Percentiles rank a stretch among this genome's conserved stretches.
These are phyloP conservation scores for Cryptophagus acutangulus DNA, from an alignment of 2,888 invertebrate species.

Conservation along the genomic window DNA sequence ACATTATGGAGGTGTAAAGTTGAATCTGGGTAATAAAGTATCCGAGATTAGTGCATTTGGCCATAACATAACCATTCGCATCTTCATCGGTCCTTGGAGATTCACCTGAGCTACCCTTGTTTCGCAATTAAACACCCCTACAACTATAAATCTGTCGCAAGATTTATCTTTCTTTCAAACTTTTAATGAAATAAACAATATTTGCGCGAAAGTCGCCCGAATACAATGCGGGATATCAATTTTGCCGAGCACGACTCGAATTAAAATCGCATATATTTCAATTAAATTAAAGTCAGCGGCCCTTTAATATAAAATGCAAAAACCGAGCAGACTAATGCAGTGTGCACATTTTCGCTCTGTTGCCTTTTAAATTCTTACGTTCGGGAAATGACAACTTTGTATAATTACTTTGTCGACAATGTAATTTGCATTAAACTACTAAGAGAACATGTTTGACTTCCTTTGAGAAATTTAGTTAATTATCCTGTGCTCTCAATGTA, in stretches of 20 bases:
- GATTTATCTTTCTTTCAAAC: too few relatives aligned
- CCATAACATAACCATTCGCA: constrained; percentile 23
- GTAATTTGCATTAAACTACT: constrained; percentile 14
- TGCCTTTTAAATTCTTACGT: not conserved
- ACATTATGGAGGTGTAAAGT: constrained; percentile 30
- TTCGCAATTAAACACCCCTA: constrained; percentile 26
- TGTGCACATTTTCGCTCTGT: constrained; percentile 3
- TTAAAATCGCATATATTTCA: too few relatives aligned
- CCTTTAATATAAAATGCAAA: too few relatives aligned
- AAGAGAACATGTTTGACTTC: constrained; percentile 9
- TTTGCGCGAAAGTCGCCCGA: too few relatives aligned
- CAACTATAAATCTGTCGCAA: constrained; percentile 25
- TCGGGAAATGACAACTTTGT: constrained; percentile 3
- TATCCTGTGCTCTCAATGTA: constrained; percentile 14
- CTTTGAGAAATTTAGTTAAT: constrained; percentile 16
- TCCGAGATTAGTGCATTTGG: constrained; percentile 29
- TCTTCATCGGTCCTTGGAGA: constrained; percentile 27
- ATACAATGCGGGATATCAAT: too few relatives aligned
- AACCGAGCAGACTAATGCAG: too few relatives aligned
- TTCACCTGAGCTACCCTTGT: constrained; percentile 17
- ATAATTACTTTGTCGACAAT: constrained; percentile 11
- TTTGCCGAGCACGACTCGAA: too few relatives aligned
- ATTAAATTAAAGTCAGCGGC: too few relatives aligned
- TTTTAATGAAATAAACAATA: too few relatives aligned
- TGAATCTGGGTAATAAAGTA: constrained; percentile 29